These are phyloP conservation scores for Linnaemya vulpina DNA, from an alignment of 2,888 invertebrate genomes.

Conservation along the genomic window DNA sequence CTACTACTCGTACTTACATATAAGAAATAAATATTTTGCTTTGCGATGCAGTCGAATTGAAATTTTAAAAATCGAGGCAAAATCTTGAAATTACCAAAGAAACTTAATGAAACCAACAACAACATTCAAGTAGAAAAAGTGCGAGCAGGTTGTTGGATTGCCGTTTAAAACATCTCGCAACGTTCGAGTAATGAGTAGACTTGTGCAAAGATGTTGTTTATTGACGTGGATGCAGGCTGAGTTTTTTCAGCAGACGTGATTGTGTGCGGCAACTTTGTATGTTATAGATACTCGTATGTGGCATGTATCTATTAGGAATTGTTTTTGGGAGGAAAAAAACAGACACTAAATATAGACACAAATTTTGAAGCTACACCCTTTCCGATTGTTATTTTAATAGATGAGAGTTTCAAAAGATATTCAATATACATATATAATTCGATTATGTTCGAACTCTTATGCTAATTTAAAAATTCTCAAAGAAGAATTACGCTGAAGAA, in stretches of 20 bases:
- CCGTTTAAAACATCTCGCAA: conserved; percentile 41
- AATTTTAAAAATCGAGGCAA: conserved; percentile 25
- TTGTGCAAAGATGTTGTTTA: conserved; percentile 37
- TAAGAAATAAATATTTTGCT: conserved; percentile 3
- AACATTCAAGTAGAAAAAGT: conserved; percentile 21
- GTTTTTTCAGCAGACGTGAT: neutral
- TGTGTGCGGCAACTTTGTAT: conserved; percentile 45
- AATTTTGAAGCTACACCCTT: conserved; percentile 28
- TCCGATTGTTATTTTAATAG: neutral
- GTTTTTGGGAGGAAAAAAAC: conserved; percentile 8
- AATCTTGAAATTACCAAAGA: conserved; percentile 39
- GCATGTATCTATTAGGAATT: conserved; percentile 16
- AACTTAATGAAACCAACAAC: conserved; percentile 27
- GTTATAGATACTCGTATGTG: conserved; percentile 46
- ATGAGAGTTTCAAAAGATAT: too few relatives aligned
- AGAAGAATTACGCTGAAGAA: too few relatives aligned
- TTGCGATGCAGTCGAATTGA: conserved; percentile 5
- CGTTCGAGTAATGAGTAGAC: conserved; percentile 14
- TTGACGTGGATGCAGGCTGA: neutral
- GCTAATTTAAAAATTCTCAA: too few relatives aligned
- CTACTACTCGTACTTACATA: neutral
- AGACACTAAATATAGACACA: neutral
- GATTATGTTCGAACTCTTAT: too few relatives aligned
- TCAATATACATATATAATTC: too few relatives aligned
- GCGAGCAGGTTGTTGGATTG: conserved; percentile 38